Base-by-base conservation (phyloP, 2,797 vertebrate genomes). In the Myiothlypis coronata region DNA sequence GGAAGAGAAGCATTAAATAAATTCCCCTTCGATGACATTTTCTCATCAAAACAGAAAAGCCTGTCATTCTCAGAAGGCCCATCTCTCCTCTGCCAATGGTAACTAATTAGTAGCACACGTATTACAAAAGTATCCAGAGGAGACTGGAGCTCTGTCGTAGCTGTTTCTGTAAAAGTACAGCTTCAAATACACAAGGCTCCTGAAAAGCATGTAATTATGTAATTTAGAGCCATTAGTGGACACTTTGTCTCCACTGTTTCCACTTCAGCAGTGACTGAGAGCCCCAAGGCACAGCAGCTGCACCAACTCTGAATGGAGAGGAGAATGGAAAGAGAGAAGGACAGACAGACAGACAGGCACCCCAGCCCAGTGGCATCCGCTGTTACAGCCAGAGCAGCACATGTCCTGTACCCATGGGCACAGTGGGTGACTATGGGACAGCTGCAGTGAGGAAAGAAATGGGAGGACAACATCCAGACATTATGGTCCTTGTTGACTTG, bases 231-330 rank as follows among this genome's bases (percentile, higher is more conserved):
- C 30, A 61, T 47, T 34, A 43, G 27, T 14, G 23, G 35, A 71
- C 1, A 6, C 26, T 37, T 84, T 57, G 26, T 32, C 59, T 44
- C 34, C 68, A n/a, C 52, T 32, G 20, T 11, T 60, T 32, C 20
- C 0, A 0, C 39, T 69, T 41, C 34, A 71, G 61, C 56, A 3
- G 2, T n/a, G 44, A 65, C 63, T 34, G 0, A 0, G 16, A 83
- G 39, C 8, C 19, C 12, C 14, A 23, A 3, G 1, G 55, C 47
- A 70, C 8, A 47, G 77, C 28, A 74, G 56, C 49, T 64, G 30
- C 50, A 78, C 5, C 59, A 84, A 1, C 9, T 61, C 18, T 19
- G 21, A 30, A 14, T 19, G 43, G 34, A 34, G 17, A 77, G 26
- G 8, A 23, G 20, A 69, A 44, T 0, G 1, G 8, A 68, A 63